Evolutionary conservation across 2,113 vertebrate species (phyloP).

Genomic region (Microcebus lehilahytsara): DNA sequence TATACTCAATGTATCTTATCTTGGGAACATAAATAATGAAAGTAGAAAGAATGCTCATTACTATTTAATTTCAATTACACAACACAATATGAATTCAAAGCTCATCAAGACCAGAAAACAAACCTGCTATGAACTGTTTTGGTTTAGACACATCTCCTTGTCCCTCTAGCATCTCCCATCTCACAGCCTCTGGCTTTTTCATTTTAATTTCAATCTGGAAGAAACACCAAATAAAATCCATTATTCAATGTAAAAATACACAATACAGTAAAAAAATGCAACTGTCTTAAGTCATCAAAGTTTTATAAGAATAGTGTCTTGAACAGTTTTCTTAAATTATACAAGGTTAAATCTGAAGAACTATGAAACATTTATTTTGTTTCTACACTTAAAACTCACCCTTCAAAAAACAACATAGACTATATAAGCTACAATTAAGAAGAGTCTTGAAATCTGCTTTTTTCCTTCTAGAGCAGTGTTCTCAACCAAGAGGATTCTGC

Average conservation of each 20-base stretch:
- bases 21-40: constrained; percentile 45
- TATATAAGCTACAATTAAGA: not conserved
- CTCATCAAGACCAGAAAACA: constrained; percentile 78
- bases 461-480: not conserved
- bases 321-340: constrained; percentile 47
- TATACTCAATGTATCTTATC: constrained; percentile 16
- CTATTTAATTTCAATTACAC: constrained; percentile 37
- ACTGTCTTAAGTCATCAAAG: constrained; percentile 36
- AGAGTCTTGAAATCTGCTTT: not conserved
- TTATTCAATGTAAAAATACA: constrained; percentile 63
- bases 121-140: constrained; percentile 93
- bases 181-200: constrained; percentile 95
- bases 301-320: constrained; percentile 37
- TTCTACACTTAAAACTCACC: constrained; percentile 47
- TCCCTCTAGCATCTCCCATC: constrained; percentile 97
- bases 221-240: constrained; percentile 69
- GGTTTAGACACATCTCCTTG: constrained; percentile 85
- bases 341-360: constrained; percentile 44
- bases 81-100: constrained; percentile 17
- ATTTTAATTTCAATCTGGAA: constrained; percentile 97
- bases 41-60: constrained; percentile 46
- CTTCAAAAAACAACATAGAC: constrained; percentile 13
- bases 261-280: constrained; percentile 51
- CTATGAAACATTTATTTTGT: constrained; percentile 43
- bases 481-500: not conserved